These are phyloP conservation scores for Rhinichthys osculus DNA, from an alignment of 2,797 vertebrate genomes.

Conservation along the genomic window DNA sequence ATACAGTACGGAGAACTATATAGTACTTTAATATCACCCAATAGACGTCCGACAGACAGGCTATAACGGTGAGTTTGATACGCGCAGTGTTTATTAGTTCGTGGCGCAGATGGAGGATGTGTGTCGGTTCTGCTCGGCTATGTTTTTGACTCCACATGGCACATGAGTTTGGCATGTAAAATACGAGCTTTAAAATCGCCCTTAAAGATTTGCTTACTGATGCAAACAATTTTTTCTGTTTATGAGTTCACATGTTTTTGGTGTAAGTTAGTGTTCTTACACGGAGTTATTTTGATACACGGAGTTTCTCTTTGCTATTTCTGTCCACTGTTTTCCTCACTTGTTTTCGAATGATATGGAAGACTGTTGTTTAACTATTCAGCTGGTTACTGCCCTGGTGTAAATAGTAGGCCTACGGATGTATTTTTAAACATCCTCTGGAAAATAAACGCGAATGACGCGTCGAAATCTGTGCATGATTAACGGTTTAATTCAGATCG, in stretches of 20 bases:
- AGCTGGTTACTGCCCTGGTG: neutral
- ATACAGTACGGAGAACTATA: conserved; percentile 11
- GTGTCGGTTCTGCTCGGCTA: neutral
- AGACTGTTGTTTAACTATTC: neutral
- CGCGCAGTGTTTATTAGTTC: neutral
- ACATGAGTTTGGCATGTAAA: conserved; percentile 17
- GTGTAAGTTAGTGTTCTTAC: neutral
- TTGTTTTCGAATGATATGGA: neutral
- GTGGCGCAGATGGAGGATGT: conserved; percentile 2
- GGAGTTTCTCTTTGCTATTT: neutral
- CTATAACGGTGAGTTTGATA: neutral
- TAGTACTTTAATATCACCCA: conserved; percentile 6
- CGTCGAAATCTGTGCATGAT: neutral
- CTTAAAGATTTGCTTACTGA: neutral
- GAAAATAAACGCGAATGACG: neutral
- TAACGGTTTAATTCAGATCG: neutral
- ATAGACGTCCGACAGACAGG: neutral
- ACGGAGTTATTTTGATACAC: neutral
- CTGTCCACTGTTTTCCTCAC: neutral
- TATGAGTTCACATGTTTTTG: neutral
- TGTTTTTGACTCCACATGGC: conserved; percentile 34
- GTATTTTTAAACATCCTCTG: neutral
- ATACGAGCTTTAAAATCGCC: neutral
- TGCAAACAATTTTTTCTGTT: neutral
- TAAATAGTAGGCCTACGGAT: neutral